A percentile compares a stretch with the other conserved stretches of the same genome.
phyloP scores from a whole-genome alignment of 2,888 invertebrate species.

The Drosophila prostipennis region DNA sequence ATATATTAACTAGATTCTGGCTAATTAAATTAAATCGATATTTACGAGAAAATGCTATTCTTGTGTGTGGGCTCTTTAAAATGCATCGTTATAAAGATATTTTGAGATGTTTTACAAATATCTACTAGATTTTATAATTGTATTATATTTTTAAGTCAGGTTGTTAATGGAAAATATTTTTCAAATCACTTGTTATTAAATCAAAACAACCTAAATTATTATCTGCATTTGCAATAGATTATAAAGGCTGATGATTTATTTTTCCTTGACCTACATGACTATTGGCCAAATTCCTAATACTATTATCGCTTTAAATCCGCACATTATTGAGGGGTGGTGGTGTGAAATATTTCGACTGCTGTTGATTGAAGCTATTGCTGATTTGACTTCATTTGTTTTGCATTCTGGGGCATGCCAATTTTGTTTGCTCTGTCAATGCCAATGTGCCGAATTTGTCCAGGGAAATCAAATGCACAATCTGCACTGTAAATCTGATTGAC shows the following conservation, averaged over 20 bases:
- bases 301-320: not conserved
- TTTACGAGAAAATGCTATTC: too few species aligned
- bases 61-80: too few species aligned
- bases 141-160: too few species aligned
- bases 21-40: too few species aligned
- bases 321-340: not conserved
- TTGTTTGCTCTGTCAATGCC: conserved; percentile 49
- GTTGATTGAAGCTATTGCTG: conserved; percentile 18
- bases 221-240: not conserved
- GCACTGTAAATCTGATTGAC: conserved; percentile 62
- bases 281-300: not conserved
- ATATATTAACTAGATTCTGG: too few species aligned
- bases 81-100: too few species aligned
- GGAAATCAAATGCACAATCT: conserved; percentile 60
- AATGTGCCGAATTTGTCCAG: conserved; percentile 48
- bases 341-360: conserved; percentile 2
- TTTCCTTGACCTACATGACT: not conserved
- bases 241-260: not conserved
- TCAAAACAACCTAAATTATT: not conserved
- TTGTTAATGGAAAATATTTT: too few species aligned
- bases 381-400: conserved; percentile 33
- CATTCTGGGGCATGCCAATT: conserved; percentile 46
- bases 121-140: too few species aligned
- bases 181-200: not conserved
- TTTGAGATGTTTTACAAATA: too few species aligned